Conservation (phyloP, 2,797 vertebrate genomes). For the Sebastes itinus region DNA sequence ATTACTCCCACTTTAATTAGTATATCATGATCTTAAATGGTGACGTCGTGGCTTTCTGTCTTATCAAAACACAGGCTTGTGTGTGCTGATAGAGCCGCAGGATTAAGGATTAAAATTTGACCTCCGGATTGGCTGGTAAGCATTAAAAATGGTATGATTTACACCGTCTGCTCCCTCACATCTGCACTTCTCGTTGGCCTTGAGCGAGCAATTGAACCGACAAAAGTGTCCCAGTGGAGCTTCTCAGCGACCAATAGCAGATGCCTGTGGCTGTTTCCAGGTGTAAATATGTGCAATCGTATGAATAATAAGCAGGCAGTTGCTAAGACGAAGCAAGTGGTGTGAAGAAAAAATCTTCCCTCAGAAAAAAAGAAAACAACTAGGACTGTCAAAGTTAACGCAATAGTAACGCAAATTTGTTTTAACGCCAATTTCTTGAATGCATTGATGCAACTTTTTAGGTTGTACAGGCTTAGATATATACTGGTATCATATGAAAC, state of each 20-base stretch:
- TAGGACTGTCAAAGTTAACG: too few species aligned
- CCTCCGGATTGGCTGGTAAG: not conserved
- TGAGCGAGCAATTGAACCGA: conserved; percentile 1
- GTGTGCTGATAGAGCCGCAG: not conserved
- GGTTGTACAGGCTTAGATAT: too few species aligned
- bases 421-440: too few species aligned
- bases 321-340: not conserved
- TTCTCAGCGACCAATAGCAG: not conserved
- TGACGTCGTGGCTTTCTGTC: not conserved
- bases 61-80: not conserved
- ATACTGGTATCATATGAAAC: too few species aligned
- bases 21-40: not conserved
- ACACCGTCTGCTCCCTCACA: not conserved
- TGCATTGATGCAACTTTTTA: too few species aligned
- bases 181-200: conserved; percentile 16
- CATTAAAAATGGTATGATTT: not conserved
- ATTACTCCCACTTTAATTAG: conserved; percentile 19
- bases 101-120: not conserved
- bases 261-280: conserved; percentile 24
- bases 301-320: conserved; percentile 47
- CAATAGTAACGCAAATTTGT: too few species aligned
- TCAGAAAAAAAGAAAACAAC: not conserved
- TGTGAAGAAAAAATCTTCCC: not conserved
- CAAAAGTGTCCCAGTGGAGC: conserved; percentile 10
- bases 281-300: conserved; percentile 40